Percentiles rank a stretch among this genome's conserved stretches.
These are phyloP conservation scores for Rissa tridactyla DNA, from an alignment of 2,113 vertebrate species.

Conservation along the genomic window DNA sequence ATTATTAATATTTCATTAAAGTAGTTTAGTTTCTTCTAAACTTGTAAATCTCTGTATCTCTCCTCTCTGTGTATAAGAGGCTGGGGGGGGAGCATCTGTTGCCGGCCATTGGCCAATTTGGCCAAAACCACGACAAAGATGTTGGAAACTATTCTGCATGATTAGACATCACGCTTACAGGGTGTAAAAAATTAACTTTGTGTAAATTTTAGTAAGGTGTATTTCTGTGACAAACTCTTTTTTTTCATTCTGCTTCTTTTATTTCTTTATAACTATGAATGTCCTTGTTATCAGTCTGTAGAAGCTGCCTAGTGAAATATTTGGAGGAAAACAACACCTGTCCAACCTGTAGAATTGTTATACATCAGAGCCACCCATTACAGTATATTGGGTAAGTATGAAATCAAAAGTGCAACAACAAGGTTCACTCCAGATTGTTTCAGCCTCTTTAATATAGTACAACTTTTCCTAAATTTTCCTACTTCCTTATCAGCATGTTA, in stretches of 20 bases:
- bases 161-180: background rate
- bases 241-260: background rate
- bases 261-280: background rate
- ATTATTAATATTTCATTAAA: no score
- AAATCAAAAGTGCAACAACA: background rate
- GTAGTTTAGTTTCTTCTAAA: no score
- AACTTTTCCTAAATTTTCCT: background rate
- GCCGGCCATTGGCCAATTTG: no score
- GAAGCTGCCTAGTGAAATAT: constrained; percentile 98
- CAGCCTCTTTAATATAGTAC: background rate
- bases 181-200: background rate
- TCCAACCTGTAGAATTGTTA: constrained; percentile 97
- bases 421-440: background rate
- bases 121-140: no score
- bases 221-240: background rate
- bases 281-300: constrained; percentile 83
- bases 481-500: background rate
- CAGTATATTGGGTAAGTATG: constrained; percentile 96
- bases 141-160: background rate
- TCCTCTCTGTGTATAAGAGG: no score
- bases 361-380: constrained; percentile 98
- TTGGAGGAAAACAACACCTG: constrained; percentile 99
- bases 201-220: background rate
- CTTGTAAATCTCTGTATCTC: no score
- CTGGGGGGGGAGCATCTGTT: no score